These are phyloP conservation scores for Petrolisthes cinctipes DNA, from an alignment of 2,888 invertebrate species.

Conservation along the genomic window DNA sequence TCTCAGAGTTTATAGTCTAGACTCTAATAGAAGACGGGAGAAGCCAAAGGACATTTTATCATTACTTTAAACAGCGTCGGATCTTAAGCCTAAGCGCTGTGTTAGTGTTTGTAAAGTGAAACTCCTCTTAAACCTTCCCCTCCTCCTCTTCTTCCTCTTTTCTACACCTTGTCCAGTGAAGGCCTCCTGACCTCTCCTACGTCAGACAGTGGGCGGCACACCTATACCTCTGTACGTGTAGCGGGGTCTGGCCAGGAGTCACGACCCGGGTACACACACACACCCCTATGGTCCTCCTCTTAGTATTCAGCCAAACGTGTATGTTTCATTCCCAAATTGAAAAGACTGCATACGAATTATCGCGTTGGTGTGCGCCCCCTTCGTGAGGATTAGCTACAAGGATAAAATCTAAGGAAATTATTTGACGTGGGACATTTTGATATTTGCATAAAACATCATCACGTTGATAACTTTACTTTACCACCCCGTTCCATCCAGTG, in stretches of 20 bases:
- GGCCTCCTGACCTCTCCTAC: not conserved
- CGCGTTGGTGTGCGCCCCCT: not conserved
- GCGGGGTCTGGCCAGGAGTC: not conserved
- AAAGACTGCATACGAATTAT: slow-evolving; percentile 4
- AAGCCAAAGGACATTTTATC: too few relatives aligned
- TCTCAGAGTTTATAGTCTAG: too few relatives aligned
- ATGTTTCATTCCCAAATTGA: slow-evolving; percentile 7
- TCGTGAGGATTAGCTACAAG: not conserved
- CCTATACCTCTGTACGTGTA: not conserved
- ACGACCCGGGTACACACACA: not conserved
- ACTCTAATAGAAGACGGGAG: too few relatives aligned
- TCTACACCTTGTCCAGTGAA: too few relatives aligned
- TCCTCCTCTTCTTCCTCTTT: too few relatives aligned
- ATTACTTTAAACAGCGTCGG: too few relatives aligned
- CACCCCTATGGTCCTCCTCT: not conserved
- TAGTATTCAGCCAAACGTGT: not conserved
- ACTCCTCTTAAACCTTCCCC: too few relatives aligned
- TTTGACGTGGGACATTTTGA: slow-evolving; percentile 35
- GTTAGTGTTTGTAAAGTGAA: too few relatives aligned
- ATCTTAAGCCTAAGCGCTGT: too few relatives aligned
- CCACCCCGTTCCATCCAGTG: not conserved
- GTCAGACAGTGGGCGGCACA: not conserved
- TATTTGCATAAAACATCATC: slow-evolving; percentile 42
- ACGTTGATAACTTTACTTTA: slow-evolving; percentile 18
- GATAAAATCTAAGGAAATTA: slow-evolving; percentile 32